Base-by-base conservation (phyloP, 2,888 invertebrate genomes). In the Sarcophaga variegata region DNA sequence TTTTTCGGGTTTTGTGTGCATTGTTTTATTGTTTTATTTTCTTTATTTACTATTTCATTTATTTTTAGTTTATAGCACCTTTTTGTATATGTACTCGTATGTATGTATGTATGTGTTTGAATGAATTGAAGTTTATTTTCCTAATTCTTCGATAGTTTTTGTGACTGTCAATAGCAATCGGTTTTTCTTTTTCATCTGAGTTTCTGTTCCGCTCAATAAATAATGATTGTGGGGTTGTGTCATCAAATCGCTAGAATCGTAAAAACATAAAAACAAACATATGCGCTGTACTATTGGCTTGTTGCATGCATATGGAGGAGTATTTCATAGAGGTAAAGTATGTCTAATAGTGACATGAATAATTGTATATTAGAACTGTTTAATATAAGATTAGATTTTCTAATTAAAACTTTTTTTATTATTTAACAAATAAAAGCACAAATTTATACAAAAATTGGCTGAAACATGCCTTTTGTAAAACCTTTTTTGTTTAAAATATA, bases 141-240 rank as follows among this genome's bases (percentile, higher is more conserved):
- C 0, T 37, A n/a, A 4, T 22, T 60, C 1, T 20, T 14, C 54
- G 54, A 54, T 54, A 17, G 64, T 10, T 20, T 54, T 54, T 60
- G n/a, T 11, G 45, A 60, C 72, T 4, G 63, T 70, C 47, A 60
- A 14, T 70, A 69, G n/a, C 66, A 67, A 67, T 81, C 59, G 63
- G 62, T 59, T 82, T 47, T 76, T 63, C 37, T 77, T 25, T 69
- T 80, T 69, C 59, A 78, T 78, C 45, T 78, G 69, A 69, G 12
- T 45, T 27, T 59, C 59, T 27, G 27, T 71, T 71, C n/a, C 22
- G 6, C 62, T 20, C n/a, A n/a, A 72, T 45, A 75, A 63, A 54
- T 54, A 75, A 49, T 22, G 17, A 49, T 62, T 37, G 25, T 4
- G 3, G 17, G 49, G 75, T 22, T 64, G 62, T 64, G 49, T 49